Evolutionary conservation across 2,797 vertebrate genomes (phyloP).

Genomic region (Toxotes lorentzi): DNA sequence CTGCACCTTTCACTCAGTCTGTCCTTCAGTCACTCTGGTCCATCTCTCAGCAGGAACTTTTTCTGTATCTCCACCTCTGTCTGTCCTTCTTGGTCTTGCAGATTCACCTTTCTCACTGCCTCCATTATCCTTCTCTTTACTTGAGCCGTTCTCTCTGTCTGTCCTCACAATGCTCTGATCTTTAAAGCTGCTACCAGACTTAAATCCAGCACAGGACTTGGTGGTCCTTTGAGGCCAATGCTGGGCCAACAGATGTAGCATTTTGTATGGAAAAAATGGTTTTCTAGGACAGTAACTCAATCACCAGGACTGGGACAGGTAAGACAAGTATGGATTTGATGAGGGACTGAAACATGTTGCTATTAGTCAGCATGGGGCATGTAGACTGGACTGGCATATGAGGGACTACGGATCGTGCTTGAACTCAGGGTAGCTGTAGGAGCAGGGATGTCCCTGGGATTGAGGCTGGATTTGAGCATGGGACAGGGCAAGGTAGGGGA

Average conservation of each 20-base stretch:
- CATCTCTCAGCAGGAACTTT: conserved; percentile 5
- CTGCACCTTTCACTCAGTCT: conserved; percentile 47
- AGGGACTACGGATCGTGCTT: conserved; percentile 2
- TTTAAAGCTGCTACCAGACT: neutral
- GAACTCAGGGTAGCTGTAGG: neutral
- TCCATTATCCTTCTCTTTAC: neutral
- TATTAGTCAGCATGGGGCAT: neutral
- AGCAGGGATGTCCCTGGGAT: conserved; percentile 5
- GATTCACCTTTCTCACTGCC: conserved; percentile 13
- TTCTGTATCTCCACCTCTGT: conserved; percentile 6
- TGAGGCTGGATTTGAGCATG: conserved; percentile 30
- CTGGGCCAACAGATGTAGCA: neutral
- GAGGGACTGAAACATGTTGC: neutral
- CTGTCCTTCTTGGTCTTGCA: conserved; percentile 18
- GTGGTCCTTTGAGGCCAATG: neutral
- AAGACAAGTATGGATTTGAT: neutral
- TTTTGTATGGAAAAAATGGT: neutral
- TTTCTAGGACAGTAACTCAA: neutral
- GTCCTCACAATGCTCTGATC: neutral
- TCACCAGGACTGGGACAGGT: neutral
- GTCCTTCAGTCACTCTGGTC: conserved; percentile 17
- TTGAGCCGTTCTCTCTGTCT: conserved; percentile 1
- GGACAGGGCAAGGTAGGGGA: conserved; percentile 5
- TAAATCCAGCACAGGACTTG: neutral
- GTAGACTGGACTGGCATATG: neutral